Percentiles rank a stretch among this genome's conserved stretches.
Evolutionary conservation across 2,113 vertebrate genomes (phyloP).

Genomic region (Centropristis striata): DNA sequence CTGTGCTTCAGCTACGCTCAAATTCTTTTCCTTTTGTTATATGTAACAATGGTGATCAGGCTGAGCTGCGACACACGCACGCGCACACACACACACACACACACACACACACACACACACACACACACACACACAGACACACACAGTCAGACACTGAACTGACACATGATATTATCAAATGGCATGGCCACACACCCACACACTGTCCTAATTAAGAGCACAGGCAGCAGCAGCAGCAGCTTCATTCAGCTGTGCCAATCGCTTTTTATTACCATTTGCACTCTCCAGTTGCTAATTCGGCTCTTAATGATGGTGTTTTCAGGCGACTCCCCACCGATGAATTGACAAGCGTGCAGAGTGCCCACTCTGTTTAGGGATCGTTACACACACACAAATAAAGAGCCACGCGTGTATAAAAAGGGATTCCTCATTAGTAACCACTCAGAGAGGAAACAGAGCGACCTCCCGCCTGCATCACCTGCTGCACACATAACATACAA

Average conservation of each 20-base stretch:
- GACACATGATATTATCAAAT: slow-evolving; percentile 57
- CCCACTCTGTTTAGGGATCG: neutral
- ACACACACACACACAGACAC: slow-evolving; percentile 25
- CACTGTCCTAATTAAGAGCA: slow-evolving; percentile 47
- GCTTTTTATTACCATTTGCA: slow-evolving; percentile 36
- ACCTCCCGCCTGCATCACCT: neutral
- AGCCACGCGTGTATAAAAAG: neutral
- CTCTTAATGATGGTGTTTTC: slow-evolving; percentile 36
- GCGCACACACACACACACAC: slow-evolving; percentile 21
- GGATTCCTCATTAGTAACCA: neutral
- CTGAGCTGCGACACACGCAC: neutral
- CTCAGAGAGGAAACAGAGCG: too few relatives aligned
- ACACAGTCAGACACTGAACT: slow-evolving; percentile 7
- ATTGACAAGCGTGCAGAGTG: neutral
- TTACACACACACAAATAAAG: neutral
- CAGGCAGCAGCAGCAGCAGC: neutral
- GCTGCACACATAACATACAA: too few relatives aligned
- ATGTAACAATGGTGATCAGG: slow-evolving; percentile 11
- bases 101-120: slow-evolving; percentile 8
- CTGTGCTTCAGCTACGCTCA: neutral
- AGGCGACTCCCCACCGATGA: neutral
- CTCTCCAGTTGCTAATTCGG: slow-evolving; percentile 26
- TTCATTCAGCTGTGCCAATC: slow-evolving; percentile 29
- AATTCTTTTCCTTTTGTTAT: slow-evolving; percentile 30
- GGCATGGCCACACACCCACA: slow-evolving; percentile 51